Evolutionary conservation across 2,797 vertebrate species (phyloP).

Genomic region (Pseudotriccus pelzelni): DNA sequence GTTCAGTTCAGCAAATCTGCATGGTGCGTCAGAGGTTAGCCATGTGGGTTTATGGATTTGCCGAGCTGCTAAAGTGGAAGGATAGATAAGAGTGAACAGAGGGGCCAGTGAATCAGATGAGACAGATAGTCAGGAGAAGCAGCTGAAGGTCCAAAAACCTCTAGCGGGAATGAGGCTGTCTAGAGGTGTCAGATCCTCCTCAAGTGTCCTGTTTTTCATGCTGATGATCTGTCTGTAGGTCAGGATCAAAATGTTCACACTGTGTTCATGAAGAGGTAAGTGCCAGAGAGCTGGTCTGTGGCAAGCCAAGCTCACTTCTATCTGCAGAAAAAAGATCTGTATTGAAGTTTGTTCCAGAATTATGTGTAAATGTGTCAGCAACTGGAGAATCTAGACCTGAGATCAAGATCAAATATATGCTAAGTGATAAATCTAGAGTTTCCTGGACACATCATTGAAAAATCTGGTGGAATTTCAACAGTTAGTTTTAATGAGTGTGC

Average conservation of each 20-base stretch:
- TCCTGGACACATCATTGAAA: background rate
- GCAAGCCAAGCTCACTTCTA: background rate
- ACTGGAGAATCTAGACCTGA: background rate
- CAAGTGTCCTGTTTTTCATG: background rate
- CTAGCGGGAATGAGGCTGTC: background rate
- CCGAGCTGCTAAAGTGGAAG: background rate
- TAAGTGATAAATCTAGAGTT: background rate
- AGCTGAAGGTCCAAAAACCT: background rate
- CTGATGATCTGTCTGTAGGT: background rate
- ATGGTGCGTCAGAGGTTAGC: background rate
- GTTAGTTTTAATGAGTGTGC: background rate
- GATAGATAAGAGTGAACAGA: background rate
- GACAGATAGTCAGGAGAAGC: background rate
- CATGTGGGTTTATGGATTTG: background rate
- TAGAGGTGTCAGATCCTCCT: background rate
- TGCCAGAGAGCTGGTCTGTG: background rate
- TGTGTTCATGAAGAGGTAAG: background rate
- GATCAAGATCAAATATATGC: background rate
- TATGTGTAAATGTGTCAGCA: background rate
- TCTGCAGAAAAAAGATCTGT: background rate
- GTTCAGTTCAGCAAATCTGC: background rate
- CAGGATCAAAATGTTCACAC: background rate
- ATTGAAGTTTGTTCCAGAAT: background rate
- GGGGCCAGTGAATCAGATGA: background rate
- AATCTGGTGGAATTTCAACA: background rate